These are phyloP conservation scores for Asbolus verrucosus DNA, from an alignment of 1,140 invertebrate species.

Conservation along the genomic window DNA sequence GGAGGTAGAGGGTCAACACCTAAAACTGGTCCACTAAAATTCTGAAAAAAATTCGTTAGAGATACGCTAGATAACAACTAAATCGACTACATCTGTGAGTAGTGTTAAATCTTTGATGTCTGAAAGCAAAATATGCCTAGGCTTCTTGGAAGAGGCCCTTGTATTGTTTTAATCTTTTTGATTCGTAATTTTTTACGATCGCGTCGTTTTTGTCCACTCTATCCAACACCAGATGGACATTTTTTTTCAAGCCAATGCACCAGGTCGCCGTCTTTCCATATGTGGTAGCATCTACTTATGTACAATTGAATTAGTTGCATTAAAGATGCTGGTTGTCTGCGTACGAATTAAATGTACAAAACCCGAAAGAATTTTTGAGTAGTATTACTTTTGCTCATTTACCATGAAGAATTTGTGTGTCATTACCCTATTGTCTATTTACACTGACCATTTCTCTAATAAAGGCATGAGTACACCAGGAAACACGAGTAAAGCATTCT, in stretches of 20 bases:
- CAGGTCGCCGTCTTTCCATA: slow-evolving; percentile 84
- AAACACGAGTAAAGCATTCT: slow-evolving; percentile 87
- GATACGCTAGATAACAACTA: neutral
- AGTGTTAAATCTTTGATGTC: slow-evolving; percentile 80
- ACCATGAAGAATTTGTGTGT: slow-evolving; percentile 67
- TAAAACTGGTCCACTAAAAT: slow-evolving; percentile 73
- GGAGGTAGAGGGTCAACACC: slow-evolving; percentile 88
- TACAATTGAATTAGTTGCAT: slow-evolving; percentile 81
- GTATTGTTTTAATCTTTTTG: slow-evolving; percentile 74
- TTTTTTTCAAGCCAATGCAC: slow-evolving; percentile 83
- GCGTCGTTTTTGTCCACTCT: slow-evolving; percentile 76
- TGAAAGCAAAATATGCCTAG: slow-evolving; percentile 83
- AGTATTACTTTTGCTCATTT: slow-evolving; percentile 60
- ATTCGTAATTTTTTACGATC: slow-evolving; percentile 72
- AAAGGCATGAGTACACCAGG: slow-evolving; percentile 80
- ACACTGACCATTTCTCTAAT: slow-evolving; percentile 82
- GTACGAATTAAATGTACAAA: too few species aligned
- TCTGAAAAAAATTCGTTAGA: slow-evolving; percentile 57
- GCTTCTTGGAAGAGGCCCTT: slow-evolving; percentile 76
- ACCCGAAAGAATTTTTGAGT: too few species aligned
- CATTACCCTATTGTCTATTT: slow-evolving; percentile 74
- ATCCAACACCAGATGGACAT: slow-evolving; percentile 75
- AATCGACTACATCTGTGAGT: slow-evolving; percentile 67
- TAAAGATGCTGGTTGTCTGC: slow-evolving; percentile 76
- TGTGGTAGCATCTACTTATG: slow-evolving; percentile 76